These are phyloP conservation scores for Gonioctena quinquepunctata DNA, from an alignment of 1,140 invertebrate species.

Conservation along the genomic window DNA sequence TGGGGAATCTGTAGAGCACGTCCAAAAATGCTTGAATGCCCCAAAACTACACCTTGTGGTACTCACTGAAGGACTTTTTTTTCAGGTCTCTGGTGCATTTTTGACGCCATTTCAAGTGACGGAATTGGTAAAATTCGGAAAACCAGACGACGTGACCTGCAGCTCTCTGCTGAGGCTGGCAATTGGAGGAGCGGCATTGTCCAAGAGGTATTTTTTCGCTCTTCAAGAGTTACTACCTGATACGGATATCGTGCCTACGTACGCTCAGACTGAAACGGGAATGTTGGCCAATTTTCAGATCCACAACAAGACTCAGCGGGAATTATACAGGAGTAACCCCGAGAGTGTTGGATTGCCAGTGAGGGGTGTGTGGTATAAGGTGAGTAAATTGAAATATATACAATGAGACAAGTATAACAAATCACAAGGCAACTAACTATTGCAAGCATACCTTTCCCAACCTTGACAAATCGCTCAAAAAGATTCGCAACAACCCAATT, in stretches of 20 bases:
- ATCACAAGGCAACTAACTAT: too few relatives aligned
- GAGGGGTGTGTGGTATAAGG: constrained; percentile 29
- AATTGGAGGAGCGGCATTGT: constrained; percentile 60
- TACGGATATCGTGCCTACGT: constrained; percentile 26
- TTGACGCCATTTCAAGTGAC: constrained; percentile 33
- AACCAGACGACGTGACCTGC: constrained; percentile 35
- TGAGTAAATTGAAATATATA: background rate
- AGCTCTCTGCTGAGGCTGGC: constrained; percentile 47
- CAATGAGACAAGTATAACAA: too few relatives aligned
- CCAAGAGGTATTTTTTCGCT: constrained; percentile 57
- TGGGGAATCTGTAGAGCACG: too few relatives aligned
- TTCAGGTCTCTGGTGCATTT: constrained; percentile 21
- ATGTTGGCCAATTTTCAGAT: constrained; percentile 11
- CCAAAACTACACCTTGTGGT: too few relatives aligned
- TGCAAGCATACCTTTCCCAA: too few relatives aligned
- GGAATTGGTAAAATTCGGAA: constrained; percentile 21
- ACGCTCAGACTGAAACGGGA: constrained; percentile 41
- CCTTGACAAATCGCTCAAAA: too few relatives aligned
- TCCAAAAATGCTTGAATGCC: too few relatives aligned
- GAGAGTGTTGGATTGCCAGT: constrained; percentile 23
- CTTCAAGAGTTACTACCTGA: constrained; percentile 54
- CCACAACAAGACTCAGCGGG: constrained; percentile 10
- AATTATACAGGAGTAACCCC: constrained; percentile 5
- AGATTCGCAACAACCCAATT: too few relatives aligned
- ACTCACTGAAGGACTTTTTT: background rate